phyloP scores from a whole-genome alignment of 2,113 vertebrate genomes.

The Proterorhinus semilunaris region DNA sequence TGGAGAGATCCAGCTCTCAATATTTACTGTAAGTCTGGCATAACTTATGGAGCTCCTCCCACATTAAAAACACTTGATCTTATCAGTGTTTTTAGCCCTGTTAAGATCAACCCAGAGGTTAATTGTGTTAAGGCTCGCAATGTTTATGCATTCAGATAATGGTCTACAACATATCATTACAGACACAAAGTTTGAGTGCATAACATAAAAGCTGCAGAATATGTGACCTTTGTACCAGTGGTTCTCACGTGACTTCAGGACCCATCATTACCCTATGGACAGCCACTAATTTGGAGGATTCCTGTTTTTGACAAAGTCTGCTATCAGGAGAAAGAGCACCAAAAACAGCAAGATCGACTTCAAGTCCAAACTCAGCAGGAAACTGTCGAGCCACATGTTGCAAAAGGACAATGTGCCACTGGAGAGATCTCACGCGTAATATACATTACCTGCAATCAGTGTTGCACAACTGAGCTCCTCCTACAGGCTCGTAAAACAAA shows the following conservation, averaged over 20 bases:
- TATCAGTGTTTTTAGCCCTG: neutral
- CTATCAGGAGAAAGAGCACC: conserved; percentile 64
- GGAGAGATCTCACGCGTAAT: too few species aligned
- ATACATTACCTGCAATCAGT: too few species aligned
- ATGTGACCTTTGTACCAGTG: too few species aligned
- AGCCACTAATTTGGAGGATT: conserved; percentile 59
- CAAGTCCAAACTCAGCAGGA: conserved; percentile 57
- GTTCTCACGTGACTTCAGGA: too few species aligned
- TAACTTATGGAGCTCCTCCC: neutral
- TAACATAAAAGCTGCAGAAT: too few species aligned
- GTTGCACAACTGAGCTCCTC: too few species aligned
- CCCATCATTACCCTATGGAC: conserved; percentile 12
- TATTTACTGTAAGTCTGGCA: neutral
- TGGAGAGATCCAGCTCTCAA: neutral
- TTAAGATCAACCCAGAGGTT: neutral
- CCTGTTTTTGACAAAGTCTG: conserved; percentile 65
- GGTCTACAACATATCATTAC: too few species aligned
- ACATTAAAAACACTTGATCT: neutral
- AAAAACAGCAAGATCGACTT: conserved; percentile 66
- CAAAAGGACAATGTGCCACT: neutral
- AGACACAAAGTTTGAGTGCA: neutral
- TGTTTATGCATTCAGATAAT: neutral
- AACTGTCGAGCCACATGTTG: conserved; percentile 56
- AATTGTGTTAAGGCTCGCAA: neutral
- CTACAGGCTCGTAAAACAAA: too few species aligned